These are phyloP conservation scores for Pygocentrus nattereri DNA, from an alignment of 2,797 vertebrate species.

Conservation along the genomic window DNA sequence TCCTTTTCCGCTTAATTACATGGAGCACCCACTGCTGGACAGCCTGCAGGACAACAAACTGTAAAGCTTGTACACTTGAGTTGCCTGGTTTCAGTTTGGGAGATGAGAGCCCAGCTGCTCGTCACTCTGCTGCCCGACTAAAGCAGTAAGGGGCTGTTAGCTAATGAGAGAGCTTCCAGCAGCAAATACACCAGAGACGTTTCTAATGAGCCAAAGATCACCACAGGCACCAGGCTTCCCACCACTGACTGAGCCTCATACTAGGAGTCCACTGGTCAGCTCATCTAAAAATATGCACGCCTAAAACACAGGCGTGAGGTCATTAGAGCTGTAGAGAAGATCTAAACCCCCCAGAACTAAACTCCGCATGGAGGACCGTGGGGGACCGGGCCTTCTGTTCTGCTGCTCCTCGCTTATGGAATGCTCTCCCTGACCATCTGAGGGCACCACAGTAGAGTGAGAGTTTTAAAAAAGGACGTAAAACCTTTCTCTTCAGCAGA, in stretches of 20 bases:
- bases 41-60: neutral
- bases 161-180: slow-evolving; percentile 10
- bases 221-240: slow-evolving; percentile 28
- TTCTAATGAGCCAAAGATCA: slow-evolving; percentile 36
- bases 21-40: neutral
- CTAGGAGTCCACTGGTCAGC: slow-evolving; percentile 18
- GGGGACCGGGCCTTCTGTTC: too few species aligned
- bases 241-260: slow-evolving; percentile 29
- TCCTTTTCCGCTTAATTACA: neutral
- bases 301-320: neutral
- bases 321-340: neutral
- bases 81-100: neutral
- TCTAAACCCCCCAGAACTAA: too few species aligned
- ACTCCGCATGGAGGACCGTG: too few species aligned
- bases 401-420: too few species aligned
- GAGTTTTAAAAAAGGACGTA: too few species aligned
- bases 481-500: too few species aligned
- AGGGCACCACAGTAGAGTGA: too few species aligned
- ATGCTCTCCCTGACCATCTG: too few species aligned
- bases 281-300: slow-evolving; percentile 7
- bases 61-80: too few species aligned
- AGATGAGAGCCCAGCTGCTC: slow-evolving; percentile 27
- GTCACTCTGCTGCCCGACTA: neutral
- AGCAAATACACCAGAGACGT: slow-evolving; percentile 13
- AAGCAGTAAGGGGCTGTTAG: neutral